phyloP scores from a whole-genome alignment of 1,140 invertebrate species.

The Eubasilissa regina region DNA sequence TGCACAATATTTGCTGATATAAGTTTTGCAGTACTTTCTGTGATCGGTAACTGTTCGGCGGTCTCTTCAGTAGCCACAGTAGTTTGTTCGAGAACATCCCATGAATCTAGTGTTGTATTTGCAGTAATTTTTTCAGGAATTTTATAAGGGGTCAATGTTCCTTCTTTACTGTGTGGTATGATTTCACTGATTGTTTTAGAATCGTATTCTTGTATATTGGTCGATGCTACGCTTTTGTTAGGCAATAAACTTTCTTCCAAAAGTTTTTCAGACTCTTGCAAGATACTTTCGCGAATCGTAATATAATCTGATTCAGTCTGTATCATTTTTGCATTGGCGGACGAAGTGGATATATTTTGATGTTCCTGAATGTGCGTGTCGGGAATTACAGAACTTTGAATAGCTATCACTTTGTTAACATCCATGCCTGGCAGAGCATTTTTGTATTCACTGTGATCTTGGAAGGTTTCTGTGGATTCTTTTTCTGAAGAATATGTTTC shows the following conservation, averaged over 20 bases:
- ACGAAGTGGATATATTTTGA: constrained; percentile 7
- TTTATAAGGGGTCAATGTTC: constrained; percentile 57
- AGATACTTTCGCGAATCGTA: constrained; percentile 40
- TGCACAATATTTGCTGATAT: constrained; percentile 41
- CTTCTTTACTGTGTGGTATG: constrained; percentile 65
- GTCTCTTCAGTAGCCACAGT: constrained; percentile 61
- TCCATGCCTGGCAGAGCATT: constrained; percentile 60
- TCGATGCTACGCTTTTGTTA: constrained; percentile 57
- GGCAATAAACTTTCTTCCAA: constrained; percentile 58
- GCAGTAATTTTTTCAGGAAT: constrained; percentile 61
- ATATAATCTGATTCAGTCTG: constrained; percentile 22
- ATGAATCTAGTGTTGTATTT: constrained; percentile 59
- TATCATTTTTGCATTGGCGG: constrained; percentile 29
- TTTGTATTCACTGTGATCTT: constrained; percentile 4
- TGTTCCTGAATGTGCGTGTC: constrained; percentile 62
- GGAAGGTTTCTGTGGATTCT: constrained; percentile 42
- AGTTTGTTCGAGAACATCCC: constrained; percentile 63
- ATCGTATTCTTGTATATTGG: constrained; percentile 61
- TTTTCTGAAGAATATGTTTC: constrained; percentile 65
- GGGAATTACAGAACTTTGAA: constrained; percentile 68
- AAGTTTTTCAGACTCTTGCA: constrained; percentile 63
- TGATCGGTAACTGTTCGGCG: constrained; percentile 52
- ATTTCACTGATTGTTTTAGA: constrained; percentile 63
- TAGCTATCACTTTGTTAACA: constrained; percentile 62
- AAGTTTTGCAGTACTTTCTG: constrained; percentile 47